Evolutionary conservation across 1,140 invertebrate genomes (phyloP).

Genomic region (Delia radicum): DNA sequence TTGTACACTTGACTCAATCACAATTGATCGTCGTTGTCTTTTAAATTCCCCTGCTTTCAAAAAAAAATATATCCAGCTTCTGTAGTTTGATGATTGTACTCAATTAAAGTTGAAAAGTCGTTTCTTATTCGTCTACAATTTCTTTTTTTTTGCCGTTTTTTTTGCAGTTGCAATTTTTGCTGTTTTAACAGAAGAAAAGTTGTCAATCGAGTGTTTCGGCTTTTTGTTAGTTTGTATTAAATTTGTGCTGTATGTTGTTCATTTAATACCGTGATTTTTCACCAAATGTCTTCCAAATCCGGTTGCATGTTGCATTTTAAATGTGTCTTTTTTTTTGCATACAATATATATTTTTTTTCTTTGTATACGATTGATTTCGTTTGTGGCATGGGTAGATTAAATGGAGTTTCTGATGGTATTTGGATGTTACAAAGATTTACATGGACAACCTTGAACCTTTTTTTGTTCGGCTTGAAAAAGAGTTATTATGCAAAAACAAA

Average conservation of each 20-base stretch:
- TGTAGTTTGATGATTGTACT: neutral
- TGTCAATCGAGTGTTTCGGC: conserved; percentile 22
- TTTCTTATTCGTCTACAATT: conserved; percentile 16
- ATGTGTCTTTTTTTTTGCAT: conserved; percentile 41
- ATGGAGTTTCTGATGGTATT: neutral
- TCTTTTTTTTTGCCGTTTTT: neutral
- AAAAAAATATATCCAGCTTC: neutral
- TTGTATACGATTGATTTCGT: conserved; percentile 36
- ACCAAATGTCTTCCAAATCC: conserved; percentile 12
- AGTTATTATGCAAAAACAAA: conserved; percentile 1
- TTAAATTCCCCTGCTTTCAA: neutral
- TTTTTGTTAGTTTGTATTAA: conserved; percentile 48
- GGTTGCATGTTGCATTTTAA: conserved; percentile 31
- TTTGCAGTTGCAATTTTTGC: neutral
- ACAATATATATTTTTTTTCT: neutral
- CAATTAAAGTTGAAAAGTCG: conserved; percentile 27
- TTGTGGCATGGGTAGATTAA: neutral
- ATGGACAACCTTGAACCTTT: conserved; percentile 22
- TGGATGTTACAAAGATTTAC: neutral
- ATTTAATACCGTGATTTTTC: conserved; percentile 12
- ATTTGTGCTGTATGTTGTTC: conserved; percentile 18
- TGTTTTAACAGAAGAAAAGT: conserved; percentile 20
- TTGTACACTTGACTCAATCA: neutral
- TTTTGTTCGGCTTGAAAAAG: neutral
- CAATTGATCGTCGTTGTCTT: too few species aligned